Percentiles rank a stretch among this genome's conserved stretches.
Conservation (phyloP, 1,140 invertebrate genomes). For the Penaeus japonicus region DNA sequence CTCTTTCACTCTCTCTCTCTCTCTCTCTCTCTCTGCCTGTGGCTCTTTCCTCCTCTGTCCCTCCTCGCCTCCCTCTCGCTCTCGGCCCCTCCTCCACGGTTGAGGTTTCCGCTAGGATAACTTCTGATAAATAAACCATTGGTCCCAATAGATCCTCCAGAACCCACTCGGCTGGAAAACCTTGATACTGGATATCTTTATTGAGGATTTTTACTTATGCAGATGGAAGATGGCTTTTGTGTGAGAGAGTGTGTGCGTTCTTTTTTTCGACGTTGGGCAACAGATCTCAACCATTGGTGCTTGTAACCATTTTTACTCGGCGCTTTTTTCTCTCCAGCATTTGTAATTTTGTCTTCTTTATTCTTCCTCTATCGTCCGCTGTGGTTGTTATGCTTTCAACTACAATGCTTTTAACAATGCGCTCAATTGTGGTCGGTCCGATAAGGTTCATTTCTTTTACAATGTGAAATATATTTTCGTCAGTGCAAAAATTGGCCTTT, state of each 20-base stretch:
- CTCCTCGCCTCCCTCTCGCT: neutral
- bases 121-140: constrained; percentile 29
- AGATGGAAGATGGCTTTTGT: constrained; percentile 19
- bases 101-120: constrained; percentile 31
- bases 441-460: too few species aligned
- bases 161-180: constrained; percentile 33
- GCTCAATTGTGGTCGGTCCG: too few species aligned
- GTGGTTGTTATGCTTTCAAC: too few species aligned
- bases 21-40: neutral
- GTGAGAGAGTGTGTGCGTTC: neutral
- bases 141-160: neutral
- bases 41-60: neutral
- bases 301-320: too few species aligned
- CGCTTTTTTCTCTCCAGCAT: too few species aligned
- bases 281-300: too few species aligned
- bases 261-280: too few species aligned
- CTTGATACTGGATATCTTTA: constrained; percentile 36
- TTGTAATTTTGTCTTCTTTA: too few species aligned
- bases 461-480: too few species aligned
- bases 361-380: too few species aligned
- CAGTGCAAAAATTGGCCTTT: too few species aligned
- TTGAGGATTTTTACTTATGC: constrained; percentile 40
- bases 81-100: neutral
- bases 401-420: too few species aligned
- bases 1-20: neutral